A percentile compares a stretch with the other conserved stretches of the same genome.
Conservation (phyloP, 2,797 vertebrate genomes). For the Columba guinea region DNA sequence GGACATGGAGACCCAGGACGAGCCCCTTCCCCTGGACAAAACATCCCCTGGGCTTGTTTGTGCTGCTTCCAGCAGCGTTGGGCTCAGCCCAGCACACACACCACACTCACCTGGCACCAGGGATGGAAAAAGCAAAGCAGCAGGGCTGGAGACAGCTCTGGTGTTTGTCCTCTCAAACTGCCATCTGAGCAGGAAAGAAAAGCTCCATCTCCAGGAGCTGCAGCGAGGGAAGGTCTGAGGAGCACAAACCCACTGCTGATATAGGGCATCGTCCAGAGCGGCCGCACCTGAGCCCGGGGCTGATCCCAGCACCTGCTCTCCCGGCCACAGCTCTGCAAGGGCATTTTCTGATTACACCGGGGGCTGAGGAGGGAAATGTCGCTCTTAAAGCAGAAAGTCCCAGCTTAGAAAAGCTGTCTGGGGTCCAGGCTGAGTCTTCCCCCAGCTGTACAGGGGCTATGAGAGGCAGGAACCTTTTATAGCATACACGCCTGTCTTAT, state of each 20-base stretch:
- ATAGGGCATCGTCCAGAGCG: neutral
- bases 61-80: neutral
- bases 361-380: neutral
- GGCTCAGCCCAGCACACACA: neutral
- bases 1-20: neutral
- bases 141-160: neutral
- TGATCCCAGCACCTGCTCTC: neutral
- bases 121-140: neutral
- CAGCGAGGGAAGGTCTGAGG: neutral
- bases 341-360: neutral
- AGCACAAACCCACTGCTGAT: neutral
- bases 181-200: neutral
- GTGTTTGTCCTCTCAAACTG: neutral
- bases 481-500: fast-evolving
- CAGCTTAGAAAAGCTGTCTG: neutral
- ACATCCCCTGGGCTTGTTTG: neutral
- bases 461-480: neutral
- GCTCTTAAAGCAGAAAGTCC: neutral
- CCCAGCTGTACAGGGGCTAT: neutral
- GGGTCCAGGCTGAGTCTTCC: neutral
- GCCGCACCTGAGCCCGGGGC: neutral
- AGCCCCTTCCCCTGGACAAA: neutral
- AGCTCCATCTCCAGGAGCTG: neutral
- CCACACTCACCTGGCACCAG: neutral
- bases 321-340: neutral